Evolutionary conservation across 2,113 vertebrate species (phyloP).

Genomic region (Vulpes vulpes): DNA sequence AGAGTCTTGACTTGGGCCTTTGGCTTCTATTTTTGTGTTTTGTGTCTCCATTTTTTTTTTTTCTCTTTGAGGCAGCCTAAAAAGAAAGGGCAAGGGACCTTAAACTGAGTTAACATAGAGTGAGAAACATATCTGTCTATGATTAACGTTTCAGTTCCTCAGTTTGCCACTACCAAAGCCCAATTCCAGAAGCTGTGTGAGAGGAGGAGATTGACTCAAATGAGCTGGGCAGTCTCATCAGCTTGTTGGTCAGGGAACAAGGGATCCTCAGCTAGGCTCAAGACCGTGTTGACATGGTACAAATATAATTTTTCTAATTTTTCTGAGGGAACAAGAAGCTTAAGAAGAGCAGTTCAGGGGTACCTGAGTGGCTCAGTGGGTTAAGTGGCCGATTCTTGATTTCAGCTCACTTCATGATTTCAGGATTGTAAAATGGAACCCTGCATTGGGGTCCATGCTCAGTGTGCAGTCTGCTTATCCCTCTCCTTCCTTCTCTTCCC

Average conservation of each 20-base stretch:
- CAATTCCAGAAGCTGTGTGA: background rate
- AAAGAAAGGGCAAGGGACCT: slow-evolving; percentile 32
- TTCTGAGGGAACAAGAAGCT: background rate
- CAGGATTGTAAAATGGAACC: background rate
- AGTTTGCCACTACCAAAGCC: background rate
- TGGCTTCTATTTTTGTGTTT: background rate
- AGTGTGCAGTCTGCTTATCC: background rate
- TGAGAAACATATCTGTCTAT: background rate
- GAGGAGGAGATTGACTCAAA: background rate
- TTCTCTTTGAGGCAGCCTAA: background rate
- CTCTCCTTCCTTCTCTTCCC: background rate
- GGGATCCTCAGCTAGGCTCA: background rate
- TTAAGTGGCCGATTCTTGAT: background rate
- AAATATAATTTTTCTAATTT: slow-evolving; percentile 17
- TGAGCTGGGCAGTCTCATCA: background rate
- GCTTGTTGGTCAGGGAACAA: background rate
- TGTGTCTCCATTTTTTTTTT: background rate
- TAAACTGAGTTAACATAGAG: background rate
- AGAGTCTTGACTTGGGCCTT: background rate
- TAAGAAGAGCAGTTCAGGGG: background rate
- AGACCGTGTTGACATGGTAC: background rate
- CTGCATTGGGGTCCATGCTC: background rate
- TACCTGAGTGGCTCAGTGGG: background rate
- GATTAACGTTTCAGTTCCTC: slow-evolving; percentile 37
- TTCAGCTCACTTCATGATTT: background rate